Conservation (phyloP, 2,113 vertebrate genomes). For the Heloderma charlesbogerti region DNA sequence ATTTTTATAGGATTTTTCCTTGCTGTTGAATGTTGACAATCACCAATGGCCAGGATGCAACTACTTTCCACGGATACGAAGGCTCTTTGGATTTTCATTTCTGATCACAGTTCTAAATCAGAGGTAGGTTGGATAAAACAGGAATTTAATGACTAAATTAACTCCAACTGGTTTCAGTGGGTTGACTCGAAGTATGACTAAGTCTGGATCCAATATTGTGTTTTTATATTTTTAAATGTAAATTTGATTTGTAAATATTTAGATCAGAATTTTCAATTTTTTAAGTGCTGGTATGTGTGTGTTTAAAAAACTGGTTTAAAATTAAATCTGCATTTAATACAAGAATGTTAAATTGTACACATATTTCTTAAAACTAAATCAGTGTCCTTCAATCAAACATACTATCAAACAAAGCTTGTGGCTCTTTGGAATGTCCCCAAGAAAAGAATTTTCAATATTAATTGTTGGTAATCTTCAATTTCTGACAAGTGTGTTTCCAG, state of each 20-base stretch:
- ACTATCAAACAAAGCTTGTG: background rate
- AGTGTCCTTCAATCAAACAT: background rate
- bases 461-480: background rate
- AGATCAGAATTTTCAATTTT: background rate
- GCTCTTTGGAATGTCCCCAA: too few relatives aligned
- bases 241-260: background rate
- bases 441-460: background rate
- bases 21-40: too few relatives aligned
- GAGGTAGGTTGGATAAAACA: background rate
- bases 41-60: background rate
- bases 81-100: background rate
- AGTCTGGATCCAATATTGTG: background rate
- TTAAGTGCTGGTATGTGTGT: background rate
- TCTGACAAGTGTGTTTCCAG: too few relatives aligned
- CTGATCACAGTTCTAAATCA: background rate
- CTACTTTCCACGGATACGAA: background rate
- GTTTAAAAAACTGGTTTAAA: background rate
- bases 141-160: background rate
- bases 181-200: background rate
- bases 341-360: background rate
- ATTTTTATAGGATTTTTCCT: background rate
- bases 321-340: background rate
- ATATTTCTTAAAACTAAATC: background rate
- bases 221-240: background rate
- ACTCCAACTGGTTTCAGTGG: background rate